These are phyloP conservation scores for Rotaria socialis DNA, from an alignment of 2,888 invertebrate genomes.

Conservation along the genomic window DNA sequence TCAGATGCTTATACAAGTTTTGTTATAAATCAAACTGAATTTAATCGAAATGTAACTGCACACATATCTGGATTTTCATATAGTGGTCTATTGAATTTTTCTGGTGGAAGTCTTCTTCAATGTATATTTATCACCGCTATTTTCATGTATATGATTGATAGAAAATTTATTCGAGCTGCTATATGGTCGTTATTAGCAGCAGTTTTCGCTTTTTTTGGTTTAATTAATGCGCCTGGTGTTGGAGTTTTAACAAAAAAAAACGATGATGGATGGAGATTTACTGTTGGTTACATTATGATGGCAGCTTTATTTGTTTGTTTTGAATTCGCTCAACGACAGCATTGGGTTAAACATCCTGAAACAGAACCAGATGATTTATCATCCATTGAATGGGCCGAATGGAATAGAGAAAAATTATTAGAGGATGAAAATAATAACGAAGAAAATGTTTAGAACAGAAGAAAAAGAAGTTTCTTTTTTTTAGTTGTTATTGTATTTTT, in stretches of 20 bases:
- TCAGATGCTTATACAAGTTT: not conserved
- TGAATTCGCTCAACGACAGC: not conserved
- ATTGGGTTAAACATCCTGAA: not conserved
- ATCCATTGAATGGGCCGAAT: conserved; percentile 22
- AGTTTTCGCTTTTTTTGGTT: not conserved
- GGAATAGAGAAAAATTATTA: conserved; percentile 15
- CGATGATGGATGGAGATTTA: conserved; percentile 20
- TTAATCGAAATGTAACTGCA: not conserved
- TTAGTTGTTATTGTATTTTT: not conserved
- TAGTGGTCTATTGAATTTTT: conserved; percentile 2
- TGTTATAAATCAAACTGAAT: not conserved
- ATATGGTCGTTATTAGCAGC: not conserved
- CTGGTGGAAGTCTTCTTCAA: conserved; percentile 20
- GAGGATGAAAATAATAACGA: not conserved
- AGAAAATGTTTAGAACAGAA: not conserved
- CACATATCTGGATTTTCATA: not conserved
- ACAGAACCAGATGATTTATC: conserved; percentile 31
- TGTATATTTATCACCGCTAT: conserved; percentile 20
- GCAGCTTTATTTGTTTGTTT: not conserved
- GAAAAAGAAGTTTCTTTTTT: not conserved
- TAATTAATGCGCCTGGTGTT: not conserved
- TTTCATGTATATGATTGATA: conserved; percentile 30
- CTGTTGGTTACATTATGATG: not conserved
- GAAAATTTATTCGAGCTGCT: conserved; percentile 34
- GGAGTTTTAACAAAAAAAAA: not conserved